Conservation (phyloP, 2,797 vertebrate species). For the Graptemys geographica region DNA sequence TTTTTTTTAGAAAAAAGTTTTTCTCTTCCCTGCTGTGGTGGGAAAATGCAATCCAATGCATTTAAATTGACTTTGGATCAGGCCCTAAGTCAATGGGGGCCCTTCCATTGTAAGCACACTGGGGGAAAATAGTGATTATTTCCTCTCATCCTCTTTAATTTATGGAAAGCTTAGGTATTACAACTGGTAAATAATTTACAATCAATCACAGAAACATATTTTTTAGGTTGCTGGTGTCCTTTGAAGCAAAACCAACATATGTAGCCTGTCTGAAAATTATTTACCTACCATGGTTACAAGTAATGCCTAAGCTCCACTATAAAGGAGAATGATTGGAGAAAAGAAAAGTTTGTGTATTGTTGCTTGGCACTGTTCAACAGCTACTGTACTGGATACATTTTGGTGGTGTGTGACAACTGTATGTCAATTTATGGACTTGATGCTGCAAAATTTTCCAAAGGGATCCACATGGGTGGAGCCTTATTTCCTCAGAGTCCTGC, state of each 20-base stretch:
- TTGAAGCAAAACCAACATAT: background rate
- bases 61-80: background rate
- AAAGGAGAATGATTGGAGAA: background rate
- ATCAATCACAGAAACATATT: background rate
- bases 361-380: background rate
- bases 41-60: constrained; percentile 15
- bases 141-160: background rate
- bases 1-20: constrained; percentile 10
- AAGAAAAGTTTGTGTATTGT: background rate
- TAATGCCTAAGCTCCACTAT: background rate
- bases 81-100: background rate
- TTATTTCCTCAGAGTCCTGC: background rate
- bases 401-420: background rate
- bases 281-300: background rate
- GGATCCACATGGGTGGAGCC: background rate
- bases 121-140: background rate
- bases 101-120: background rate
- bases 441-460: background rate
- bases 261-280: background rate
- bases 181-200: too few species aligned
- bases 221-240: background rate
- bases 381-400: background rate
- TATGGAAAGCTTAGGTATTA: background rate
- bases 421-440: background rate
- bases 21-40: constrained; percentile 13